Evolutionary conservation across 1,140 invertebrate species (phyloP), one percentile per base, ranked within the genome.

Genomic region (Pseudomyrmex dendroicus): DNA sequence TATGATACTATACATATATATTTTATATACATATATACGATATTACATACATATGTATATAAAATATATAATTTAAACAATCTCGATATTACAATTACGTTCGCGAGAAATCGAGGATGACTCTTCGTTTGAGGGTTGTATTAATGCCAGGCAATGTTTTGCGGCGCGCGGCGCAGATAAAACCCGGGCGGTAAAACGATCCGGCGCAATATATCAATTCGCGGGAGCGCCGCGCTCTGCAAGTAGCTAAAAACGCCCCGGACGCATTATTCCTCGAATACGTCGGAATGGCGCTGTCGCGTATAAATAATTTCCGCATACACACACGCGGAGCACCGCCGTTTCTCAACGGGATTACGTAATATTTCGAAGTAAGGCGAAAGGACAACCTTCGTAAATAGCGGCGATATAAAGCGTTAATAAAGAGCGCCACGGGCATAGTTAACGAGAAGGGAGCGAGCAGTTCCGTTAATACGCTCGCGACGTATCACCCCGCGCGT

Each of bases 291-390:
- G 67, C 57, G 78, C 25, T 82, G 78, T 82, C 48, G 70, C 59
- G 50, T 62, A 82, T 82, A 82, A 82, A 82, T 82, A 82, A 82
- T 74, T 73, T 63, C 48, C 70, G 46, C n/a, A 48, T 66, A 35
- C 35, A 35, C 35, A 35, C 5, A 35, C 35, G 35, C 7, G 35
- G 35, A 35, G 35, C 35, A 35, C 35, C 67, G 22, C 70, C 78
- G 17, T 82, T 74, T 74, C 78, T 74, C 66, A 61, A 59, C 70
- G 78, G 61, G 78, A 82, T 82, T 82, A 73, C 70, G 70, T 74
- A 74, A 82, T 82, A 82, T 74, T 64, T 74, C 78, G 78, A 73
- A 64, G n/a, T 61, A 82, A 82, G 78, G 78, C 72, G 78, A 73
- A 54, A 63, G 59, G 57, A 74, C 70, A 74, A 74, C 48, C 72